Evolutionary conservation across 1,140 invertebrate species (phyloP), one percentile per base, ranked within the genome.

Genomic region (Apis laboriosa): DNA sequence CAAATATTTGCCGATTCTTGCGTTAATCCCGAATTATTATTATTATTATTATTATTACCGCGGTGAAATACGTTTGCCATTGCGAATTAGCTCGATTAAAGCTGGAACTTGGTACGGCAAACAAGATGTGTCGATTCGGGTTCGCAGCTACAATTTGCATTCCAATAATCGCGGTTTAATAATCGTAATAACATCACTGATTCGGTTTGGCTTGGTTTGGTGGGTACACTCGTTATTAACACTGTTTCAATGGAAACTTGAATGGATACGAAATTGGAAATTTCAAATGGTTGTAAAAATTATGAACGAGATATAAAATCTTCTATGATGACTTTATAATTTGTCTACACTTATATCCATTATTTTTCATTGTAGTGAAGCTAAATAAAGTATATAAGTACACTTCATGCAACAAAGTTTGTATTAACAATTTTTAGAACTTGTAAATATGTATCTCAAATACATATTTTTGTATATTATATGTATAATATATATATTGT

Each of bases 1-100:
- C 70, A 72, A 72, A 72, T 72, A 72, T 72, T 72, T 72, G 53
- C 24, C 53, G 28, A 34, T 55, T 72, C 70, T 56, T 56, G 70
- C 70, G 34, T 43, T 43, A 43, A 43, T 43, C 5, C 34, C 5
- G 4, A 43, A 43, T 43, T 43, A 43, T 43, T 43, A 43, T 43
- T 43, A 43, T 43, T 43, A 43, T 43, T 43, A 43, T 43, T 43
- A 43, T 43, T 43, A 43, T 72, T 72, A 34, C 19, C 28, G 1
- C 34, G 28, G 24, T 72, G 56, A 72, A 72, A 72, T 55, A 55
- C 56, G 24, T 72, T 72, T 72, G 55, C 56, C 70, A 1, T 28
- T 5, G 5, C 24, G 70, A 72, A 72, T 72, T 55, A 72, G 70
- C 70, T 34, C 70, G 53, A 56, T 72, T 55, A 72, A 72, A 72